phyloP scores from a whole-genome alignment of 2,113 vertebrate genomes.

The Lynx canadensis region DNA sequence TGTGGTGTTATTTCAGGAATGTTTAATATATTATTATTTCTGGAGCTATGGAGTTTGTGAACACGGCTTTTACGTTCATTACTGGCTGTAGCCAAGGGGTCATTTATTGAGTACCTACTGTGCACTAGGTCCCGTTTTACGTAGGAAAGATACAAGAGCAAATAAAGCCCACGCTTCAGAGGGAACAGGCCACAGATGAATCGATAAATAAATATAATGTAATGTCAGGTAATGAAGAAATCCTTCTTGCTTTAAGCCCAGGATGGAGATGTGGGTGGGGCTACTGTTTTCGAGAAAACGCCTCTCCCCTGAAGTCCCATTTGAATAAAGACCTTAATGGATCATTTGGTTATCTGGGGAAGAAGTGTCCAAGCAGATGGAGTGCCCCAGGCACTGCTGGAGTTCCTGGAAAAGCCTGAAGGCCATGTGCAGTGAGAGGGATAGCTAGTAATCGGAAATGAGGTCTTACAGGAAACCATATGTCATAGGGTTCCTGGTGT shows the following conservation, averaged over 20 bases:
- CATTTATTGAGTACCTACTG: conserved; percentile 18
- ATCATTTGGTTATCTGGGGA: background rate
- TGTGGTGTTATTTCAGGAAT: conserved; percentile 62
- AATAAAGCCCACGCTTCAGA: background rate
- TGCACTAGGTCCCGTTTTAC: background rate
- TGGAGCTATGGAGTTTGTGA: conserved; percentile 41
- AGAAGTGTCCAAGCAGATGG: background rate
- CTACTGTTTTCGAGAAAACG: background rate
- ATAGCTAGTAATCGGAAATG: background rate
- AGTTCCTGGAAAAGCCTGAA: background rate
- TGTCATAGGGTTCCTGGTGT: background rate
- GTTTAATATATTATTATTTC: conserved; percentile 48
- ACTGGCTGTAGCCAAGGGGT: background rate
- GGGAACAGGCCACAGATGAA: background rate
- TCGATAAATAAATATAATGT: conserved; percentile 33
- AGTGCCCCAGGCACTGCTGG: background rate
- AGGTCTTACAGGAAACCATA: background rate
- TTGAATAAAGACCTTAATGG: conserved; percentile 37
- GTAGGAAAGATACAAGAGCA: background rate
- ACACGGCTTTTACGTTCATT: background rate
- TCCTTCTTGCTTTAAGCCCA: conserved; percentile 11
- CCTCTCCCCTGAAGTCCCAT: background rate
- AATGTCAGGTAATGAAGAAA: conserved; percentile 33
- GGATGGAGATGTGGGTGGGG: background rate
- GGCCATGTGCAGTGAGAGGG: background rate